Evolutionary conservation across 2,797 vertebrate species (phyloP).

Genomic region (Silurus lanzhouensis): DNA sequence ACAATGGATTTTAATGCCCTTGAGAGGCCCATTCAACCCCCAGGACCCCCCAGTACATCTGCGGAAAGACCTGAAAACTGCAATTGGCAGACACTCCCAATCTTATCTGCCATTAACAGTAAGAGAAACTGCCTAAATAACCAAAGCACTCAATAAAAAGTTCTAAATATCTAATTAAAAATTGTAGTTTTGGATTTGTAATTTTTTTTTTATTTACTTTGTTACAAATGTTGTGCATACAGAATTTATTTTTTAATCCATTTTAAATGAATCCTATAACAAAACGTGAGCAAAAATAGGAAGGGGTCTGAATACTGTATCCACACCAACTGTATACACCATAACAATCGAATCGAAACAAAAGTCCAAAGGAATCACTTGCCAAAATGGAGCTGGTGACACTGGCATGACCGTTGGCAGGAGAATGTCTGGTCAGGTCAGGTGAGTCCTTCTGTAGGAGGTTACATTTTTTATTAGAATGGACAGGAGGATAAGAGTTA

Average conservation of each 20-base stretch:
- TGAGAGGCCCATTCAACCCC: not conserved
- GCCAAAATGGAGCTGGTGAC: conserved; percentile 99
- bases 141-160: not conserved
- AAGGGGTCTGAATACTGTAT: not conserved
- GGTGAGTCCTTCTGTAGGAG: conserved; percentile 97
- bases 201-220: not conserved
- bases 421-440: conserved; percentile 93
- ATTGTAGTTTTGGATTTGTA: not conserved
- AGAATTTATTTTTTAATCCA: not conserved
- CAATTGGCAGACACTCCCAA: not conserved
- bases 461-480: not conserved
- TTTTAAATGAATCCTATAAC: not conserved
- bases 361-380: conserved; percentile 66
- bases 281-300: not conserved
- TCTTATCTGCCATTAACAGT: not conserved
- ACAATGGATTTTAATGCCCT: not conserved
- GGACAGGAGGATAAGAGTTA: not conserved
- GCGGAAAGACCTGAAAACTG: not conserved
- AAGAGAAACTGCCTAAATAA: not conserved
- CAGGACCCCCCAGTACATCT: not conserved
- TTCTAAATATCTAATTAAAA: not conserved
- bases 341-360: not conserved
- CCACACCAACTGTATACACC: not conserved
- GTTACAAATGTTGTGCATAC: no score
- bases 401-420: conserved; percentile 99